Evolutionary conservation across 1,140 invertebrate genomes (phyloP).

Genomic region (Hyles euphorbiae): DNA sequence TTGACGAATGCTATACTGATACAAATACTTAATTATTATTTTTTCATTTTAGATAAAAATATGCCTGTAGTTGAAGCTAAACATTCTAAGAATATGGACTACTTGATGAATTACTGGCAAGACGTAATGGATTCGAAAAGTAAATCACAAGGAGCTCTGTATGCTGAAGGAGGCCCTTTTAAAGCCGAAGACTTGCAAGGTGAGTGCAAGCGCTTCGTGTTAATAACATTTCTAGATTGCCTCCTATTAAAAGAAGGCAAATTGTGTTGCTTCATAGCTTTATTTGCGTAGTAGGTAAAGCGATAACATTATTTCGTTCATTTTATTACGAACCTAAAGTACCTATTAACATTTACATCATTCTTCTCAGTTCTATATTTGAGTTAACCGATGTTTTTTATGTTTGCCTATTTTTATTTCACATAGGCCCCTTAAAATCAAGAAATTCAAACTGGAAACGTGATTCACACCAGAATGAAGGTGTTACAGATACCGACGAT

Average conservation of each 20-base stretch:
- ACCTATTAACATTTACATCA: conserved; percentile 13
- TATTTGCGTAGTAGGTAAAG: conserved; percentile 42
- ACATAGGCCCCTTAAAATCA: conserved; percentile 22
- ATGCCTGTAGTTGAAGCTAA: conserved; percentile 21
- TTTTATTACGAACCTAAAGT: conserved; percentile 25
- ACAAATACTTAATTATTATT: background rate
- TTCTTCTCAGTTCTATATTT: conserved; percentile 27
- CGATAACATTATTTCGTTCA: conserved; percentile 33
- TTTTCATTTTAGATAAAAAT: conserved; percentile 32
- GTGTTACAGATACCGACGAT: conserved; percentile 57
- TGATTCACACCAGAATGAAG: conserved; percentile 32
- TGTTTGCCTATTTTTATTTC: conserved; percentile 27
- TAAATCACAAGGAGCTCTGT: conserved; percentile 50
- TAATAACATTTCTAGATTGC: no score
- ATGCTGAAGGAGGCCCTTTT: conserved; percentile 62
- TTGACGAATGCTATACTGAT: background rate
- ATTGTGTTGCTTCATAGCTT: conserved; percentile 50
- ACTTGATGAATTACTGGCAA: conserved; percentile 60
- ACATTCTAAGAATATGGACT: conserved; percentile 61
- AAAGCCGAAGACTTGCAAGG: conserved; percentile 56
- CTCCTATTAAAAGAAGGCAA: conserved; percentile 29
- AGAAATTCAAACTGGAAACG: conserved; percentile 17
- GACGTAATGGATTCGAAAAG: conserved; percentile 48
- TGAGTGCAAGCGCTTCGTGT: conserved; percentile 13
- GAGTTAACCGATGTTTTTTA: conserved; percentile 23